These are phyloP conservation scores for Antedon mediterranea DNA, from an alignment of 53 echinoderm and acorn worm genomes.

Conservation along the genomic window DNA sequence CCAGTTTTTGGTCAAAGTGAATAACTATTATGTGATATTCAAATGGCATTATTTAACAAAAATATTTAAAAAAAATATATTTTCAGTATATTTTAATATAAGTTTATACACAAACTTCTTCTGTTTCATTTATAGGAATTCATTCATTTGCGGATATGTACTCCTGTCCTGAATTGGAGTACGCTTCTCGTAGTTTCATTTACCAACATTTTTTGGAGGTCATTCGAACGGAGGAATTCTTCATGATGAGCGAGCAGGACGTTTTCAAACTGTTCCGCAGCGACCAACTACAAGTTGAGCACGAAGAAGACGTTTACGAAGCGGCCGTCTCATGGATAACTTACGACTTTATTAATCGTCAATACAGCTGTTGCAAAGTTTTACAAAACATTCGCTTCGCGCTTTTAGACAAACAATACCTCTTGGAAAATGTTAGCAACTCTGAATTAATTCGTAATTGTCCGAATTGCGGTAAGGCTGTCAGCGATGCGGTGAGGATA, in stretches of 20 bases:
- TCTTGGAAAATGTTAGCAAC: constrained; percentile 59
- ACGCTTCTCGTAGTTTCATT: constrained; percentile 75
- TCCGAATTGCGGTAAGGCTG: constrained; percentile 61
- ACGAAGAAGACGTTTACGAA: constrained; percentile 88
- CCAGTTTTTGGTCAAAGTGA: too few species aligned
- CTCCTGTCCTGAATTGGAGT: constrained; percentile 87
- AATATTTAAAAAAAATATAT: too few species aligned
- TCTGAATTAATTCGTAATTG: constrained; percentile 77
- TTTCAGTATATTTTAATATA: too few species aligned
- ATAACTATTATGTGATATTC: too few species aligned
- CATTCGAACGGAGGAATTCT: constrained; percentile 80
- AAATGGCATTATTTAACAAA: too few species aligned
- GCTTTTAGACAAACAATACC: constrained; percentile 76
- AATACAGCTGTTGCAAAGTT: constrained; percentile 71
- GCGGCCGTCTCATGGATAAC: constrained; percentile 78
- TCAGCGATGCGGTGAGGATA: constrained; percentile 67
- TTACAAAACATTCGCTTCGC: constrained; percentile 82
- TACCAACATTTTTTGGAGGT: constrained; percentile 99
- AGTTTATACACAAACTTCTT: too few species aligned
- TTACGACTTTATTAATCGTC: constrained; percentile 70
- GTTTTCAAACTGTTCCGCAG: constrained; percentile 72
- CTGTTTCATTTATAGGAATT: constrained; percentile 56
- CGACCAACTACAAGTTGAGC: constrained; percentile 85
- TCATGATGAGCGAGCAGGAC: constrained; percentile 81
- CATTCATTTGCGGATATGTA: constrained; percentile 99